Base-by-base conservation (phyloP, 2,113 vertebrate species). In the Candoia aspera region DNA sequence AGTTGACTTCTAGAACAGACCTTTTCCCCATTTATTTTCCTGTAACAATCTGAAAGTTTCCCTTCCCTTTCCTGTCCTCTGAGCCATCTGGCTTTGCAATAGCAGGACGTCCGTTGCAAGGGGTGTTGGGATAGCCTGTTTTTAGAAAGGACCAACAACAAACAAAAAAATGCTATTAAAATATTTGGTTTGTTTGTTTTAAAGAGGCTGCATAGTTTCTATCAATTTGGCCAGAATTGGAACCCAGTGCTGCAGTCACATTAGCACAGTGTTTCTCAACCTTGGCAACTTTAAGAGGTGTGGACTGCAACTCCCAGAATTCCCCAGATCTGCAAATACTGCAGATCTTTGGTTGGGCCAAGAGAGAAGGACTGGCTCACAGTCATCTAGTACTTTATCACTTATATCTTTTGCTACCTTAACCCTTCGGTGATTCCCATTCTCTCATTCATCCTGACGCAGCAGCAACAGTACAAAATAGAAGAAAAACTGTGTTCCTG, bases 101-200 rank as follows among this genome's bases (percentile, higher is more conserved):
- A 9, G 4, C 90, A 90, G 4, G 53, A 37, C 17, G 84, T 92
- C 29, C 92, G 92, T 91, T 91, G n/a, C 12, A 37, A 59, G 57
- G 21, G 19, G 6, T 13, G 10, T 46, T 59, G 37, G 37, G 5
- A 26, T 26, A 13, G 57, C 23, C 33, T 33, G n/a, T 58, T 23
- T 87, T 59, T 59, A 24, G 33, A 87, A 87, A 55, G 55, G 33
- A 37, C 8, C n/a, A 24, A 11, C n/a, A 19, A 17, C 55, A 86
- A 86, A 19, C 26, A 55, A 29, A 68, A 33, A 68, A 73, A 73
- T 4, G 62, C 68, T 21, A 21, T 19, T 79, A 19, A 79, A 42
- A 79, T 79, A 79, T 79, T 79, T 79, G 17, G 33, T 79, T 79
- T 8, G 6, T 79, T 37, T 37, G 73, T 79, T 79, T 42, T 79